A percentile compares a stretch with the other conserved stretches of the same genome.
Conservation (phyloP, 2,113 vertebrate genomes). For the Chaetura pelagica region DNA sequence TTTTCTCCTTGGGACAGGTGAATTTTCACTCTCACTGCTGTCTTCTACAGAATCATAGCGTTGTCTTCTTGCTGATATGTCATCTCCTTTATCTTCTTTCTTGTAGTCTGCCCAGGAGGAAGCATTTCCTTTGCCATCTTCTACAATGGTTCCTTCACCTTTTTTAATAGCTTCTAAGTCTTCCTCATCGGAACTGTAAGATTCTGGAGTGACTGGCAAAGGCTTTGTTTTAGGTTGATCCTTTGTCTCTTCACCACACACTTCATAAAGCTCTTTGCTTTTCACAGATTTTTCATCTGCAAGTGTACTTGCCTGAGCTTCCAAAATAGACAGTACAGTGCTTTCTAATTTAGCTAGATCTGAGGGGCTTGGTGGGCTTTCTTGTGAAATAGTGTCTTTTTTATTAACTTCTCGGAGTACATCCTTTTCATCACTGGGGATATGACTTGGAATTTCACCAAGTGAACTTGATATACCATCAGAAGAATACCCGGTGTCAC, state of each 20-base stretch:
- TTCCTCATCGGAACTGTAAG: slow-evolving; percentile 84
- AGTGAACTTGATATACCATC: slow-evolving; percentile 86
- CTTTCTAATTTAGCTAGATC: slow-evolving; percentile 94
- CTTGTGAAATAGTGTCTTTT: slow-evolving; percentile 78
- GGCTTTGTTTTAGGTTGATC: slow-evolving; percentile 80
- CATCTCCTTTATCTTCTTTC: slow-evolving; percentile 67
- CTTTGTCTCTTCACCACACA: slow-evolving; percentile 69
- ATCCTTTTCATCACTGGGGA: slow-evolving; percentile 82
- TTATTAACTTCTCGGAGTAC: slow-evolving; percentile 77
- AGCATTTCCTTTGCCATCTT: slow-evolving; percentile 57
- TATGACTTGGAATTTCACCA: slow-evolving; percentile 84
- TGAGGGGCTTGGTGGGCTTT: slow-evolving; percentile 90
- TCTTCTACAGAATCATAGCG: slow-evolving; percentile 84
- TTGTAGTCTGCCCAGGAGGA: slow-evolving; percentile 55
- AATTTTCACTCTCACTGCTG: slow-evolving; percentile 90
- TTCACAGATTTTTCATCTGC: slow-evolving; percentile 68
- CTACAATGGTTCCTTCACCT: slow-evolving; percentile 43
- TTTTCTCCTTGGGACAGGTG: slow-evolving; percentile 83
- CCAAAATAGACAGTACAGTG: slow-evolving; percentile 93
- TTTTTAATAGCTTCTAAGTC: slow-evolving; percentile 72
- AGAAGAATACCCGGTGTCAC: slow-evolving; percentile 86
- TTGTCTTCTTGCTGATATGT: slow-evolving; percentile 70
- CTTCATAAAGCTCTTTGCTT: slow-evolving; percentile 65
- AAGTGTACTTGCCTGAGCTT: slow-evolving; percentile 83
- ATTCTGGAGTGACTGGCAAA: slow-evolving; percentile 78